Evolutionary conservation across 2,797 vertebrate genomes (phyloP), one percentile per base, ranked within the genome.

Genomic region (Darevskia nairensis): DNA sequence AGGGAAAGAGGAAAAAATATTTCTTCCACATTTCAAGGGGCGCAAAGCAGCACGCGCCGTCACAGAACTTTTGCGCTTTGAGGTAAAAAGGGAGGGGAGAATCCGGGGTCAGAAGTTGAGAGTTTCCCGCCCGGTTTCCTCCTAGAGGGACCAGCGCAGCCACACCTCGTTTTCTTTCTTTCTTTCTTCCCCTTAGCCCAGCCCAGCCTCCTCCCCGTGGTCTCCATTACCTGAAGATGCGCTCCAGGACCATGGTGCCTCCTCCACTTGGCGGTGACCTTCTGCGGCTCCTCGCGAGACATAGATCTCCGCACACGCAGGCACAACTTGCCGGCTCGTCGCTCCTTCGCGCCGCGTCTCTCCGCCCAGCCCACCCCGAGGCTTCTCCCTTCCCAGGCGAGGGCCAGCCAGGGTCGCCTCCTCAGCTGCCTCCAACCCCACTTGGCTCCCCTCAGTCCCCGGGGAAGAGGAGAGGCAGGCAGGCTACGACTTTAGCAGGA

Each of bases 201-300:
- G 10, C 61, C 66, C 64, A 11, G 29, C 10, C 61, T 13, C 69
- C 27, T 15, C 69, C 69, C 27, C 10, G 13, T 17, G n/a, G 9
- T 32, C 71, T 15, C 2, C 11, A 5, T 82, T 86, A 88, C 90
- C 90, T 90, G 81, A 25, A 23, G 68, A 9, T 27, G 84, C 39
- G 19, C 82, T 41, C 69, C 69, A 41, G 8, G 25, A 19, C 59
- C 89, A 80, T 80, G 86, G 66, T 39, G 21, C 17, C 32, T 21
- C 8, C 76, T 27, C 41, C 75, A 13, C 68, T n/a, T 15, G 23
- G 17, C 19, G 8, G 10, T 10, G 32, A 59, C 61, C 72, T 44
- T 35, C 88, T n/a, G 87, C 82, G 9, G 50, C 82, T 46, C 25
- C 80, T 80, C 55, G 59, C 13, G n/a, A 46, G 85, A 39, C 64